Evolutionary conservation across 2,888 invertebrate species (phyloP).

Genomic region (Metacarcinus magister): DNA sequence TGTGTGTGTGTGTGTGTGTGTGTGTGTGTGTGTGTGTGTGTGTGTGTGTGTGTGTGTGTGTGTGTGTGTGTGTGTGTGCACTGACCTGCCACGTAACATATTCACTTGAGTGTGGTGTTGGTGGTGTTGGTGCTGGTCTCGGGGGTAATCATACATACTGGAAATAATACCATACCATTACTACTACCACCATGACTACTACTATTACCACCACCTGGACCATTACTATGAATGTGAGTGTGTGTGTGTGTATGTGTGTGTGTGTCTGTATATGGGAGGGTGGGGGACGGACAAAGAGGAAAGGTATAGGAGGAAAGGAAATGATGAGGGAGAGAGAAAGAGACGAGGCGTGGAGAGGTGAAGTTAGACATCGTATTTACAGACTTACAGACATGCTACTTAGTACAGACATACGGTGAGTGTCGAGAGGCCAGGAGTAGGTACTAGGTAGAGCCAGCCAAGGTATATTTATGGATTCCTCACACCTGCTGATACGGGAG

Average conservation of each 20-base stretch:
- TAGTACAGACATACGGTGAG: background rate
- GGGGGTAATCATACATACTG: background rate
- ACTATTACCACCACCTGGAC: no score
- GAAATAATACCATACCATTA: background rate
- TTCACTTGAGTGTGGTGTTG: slow-evolving; percentile 38
- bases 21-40: no score
- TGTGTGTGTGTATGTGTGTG: slow-evolving; percentile 47
- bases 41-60: no score
- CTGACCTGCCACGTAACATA: background rate
- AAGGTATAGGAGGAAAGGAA: slow-evolving; percentile 34
- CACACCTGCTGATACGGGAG: slow-evolving; percentile 26
- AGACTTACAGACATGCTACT: slow-evolving; percentile 20
- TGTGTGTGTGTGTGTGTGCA: no score
- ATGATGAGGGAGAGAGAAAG: background rate
- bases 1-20: slow-evolving; percentile 22
- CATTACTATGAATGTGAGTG: background rate
- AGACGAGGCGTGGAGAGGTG: background rate
- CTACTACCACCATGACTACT: no score
- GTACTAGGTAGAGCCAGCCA: no score
- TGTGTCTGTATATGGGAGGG: slow-evolving; percentile 10
- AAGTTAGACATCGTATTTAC: background rate
- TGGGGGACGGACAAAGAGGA: background rate
- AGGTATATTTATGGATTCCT: slow-evolving; percentile 38
- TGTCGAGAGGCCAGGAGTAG: background rate
- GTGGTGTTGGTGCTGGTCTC: no score